These are phyloP conservation scores for Trichoplusia ni DNA, from an alignment of 1,140 invertebrate genomes.

Conservation along the genomic window DNA sequence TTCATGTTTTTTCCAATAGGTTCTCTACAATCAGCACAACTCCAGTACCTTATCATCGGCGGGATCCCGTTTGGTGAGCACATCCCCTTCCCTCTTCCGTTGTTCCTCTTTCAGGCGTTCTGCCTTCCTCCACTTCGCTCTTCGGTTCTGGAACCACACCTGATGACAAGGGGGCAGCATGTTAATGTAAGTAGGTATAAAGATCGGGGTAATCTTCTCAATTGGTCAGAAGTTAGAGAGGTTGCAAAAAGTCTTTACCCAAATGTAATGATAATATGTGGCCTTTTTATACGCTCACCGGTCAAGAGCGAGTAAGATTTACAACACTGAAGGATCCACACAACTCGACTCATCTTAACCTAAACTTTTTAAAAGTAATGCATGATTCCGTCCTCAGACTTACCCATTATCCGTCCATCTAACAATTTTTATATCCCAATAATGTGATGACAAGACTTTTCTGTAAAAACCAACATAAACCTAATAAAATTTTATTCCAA, in stretches of 20 bases:
- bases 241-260: no score
- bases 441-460: no score
- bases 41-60: slow-evolving; percentile 65
- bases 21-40: neutral
- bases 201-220: no score
- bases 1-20: neutral
- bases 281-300: no score
- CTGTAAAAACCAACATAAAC: slow-evolving; percentile 1
- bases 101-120: slow-evolving; percentile 95
- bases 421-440: no score
- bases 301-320: no score
- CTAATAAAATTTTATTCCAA: slow-evolving; percentile 31
- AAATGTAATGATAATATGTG: no score
- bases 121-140: slow-evolving; percentile 96
- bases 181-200: neutral
- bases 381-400: no score
- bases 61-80: slow-evolving; percentile 80
- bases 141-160: slow-evolving; percentile 97
- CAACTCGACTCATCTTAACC: no score
- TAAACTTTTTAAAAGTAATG: no score
- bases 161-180: slow-evolving; percentile 67
- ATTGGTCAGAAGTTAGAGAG: no score
- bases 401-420: neutral
- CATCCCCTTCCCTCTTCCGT: slow-evolving; percentile 89
- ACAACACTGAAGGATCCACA: no score